Percentiles rank a stretch among this genome's conserved stretches.
phyloP scores from a whole-genome alignment of 2,888 invertebrate genomes.

The Phasia obesa region DNA sequence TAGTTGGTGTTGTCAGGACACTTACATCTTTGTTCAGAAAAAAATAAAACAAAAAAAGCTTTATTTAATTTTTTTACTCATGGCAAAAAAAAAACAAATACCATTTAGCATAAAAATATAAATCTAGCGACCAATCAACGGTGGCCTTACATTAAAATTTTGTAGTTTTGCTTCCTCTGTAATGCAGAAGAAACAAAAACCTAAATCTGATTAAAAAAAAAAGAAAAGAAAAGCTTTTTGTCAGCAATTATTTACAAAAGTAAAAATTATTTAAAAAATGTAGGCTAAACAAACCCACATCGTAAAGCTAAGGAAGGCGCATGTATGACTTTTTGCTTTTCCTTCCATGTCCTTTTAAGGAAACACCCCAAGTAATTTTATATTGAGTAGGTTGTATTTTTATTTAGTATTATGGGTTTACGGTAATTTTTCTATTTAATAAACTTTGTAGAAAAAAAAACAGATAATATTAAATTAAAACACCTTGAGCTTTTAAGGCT shows the following conservation, averaged over 20 bases:
- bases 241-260: constrained; percentile 9
- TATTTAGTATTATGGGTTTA: neutral
- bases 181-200: neutral
- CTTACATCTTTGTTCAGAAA: constrained; percentile 1
- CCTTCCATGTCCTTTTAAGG: neutral
- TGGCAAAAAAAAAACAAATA: constrained; percentile 40
- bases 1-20: neutral
- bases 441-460: neutral
- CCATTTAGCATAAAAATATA: constrained; percentile 47
- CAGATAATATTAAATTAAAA: neutral
- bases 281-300: constrained; percentile 56
- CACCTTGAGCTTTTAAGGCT: too few species aligned
- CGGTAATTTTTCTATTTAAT: neutral
- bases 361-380: constrained; percentile 36
- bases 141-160: neutral
- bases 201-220: neutral
- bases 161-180: neutral
- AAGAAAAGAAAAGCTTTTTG: constrained; percentile 14
- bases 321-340: constrained; percentile 49
- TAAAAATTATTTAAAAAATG: neutral
- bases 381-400: constrained; percentile 48
- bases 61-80: neutral
- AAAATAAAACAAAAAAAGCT: constrained; percentile 35
- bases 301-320: constrained; percentile 49
- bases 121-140: constrained; percentile 64